phyloP scores from a whole-genome alignment of 2,888 invertebrate genomes.

The Aleiodes alternator region DNA sequence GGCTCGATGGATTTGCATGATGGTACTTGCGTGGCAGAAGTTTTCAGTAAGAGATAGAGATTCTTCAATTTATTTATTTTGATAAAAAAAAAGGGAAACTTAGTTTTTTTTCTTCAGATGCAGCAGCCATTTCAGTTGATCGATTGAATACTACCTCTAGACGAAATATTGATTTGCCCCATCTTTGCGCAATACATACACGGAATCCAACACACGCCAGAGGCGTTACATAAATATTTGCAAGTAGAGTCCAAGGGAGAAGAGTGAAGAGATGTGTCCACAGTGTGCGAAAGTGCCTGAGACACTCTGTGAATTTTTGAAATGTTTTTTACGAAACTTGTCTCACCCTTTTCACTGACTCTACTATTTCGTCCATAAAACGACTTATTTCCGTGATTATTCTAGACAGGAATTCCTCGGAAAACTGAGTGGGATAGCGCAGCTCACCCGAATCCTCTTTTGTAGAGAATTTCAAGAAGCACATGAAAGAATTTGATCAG shows the following conservation, averaged over 20 bases:
- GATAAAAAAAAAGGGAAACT: slow-evolving; percentile 34
- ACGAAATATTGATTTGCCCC: slow-evolving; percentile 36
- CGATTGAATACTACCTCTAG: slow-evolving; percentile 16
- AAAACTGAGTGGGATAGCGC: no score
- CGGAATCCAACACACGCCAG: not conserved
- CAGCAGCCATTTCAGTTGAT: slow-evolving; percentile 26
- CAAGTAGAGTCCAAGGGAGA: slow-evolving; percentile 7
- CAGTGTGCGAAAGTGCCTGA: slow-evolving; percentile 3
- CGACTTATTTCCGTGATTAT: no score
- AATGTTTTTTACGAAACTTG: not conserved
- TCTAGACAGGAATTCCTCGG: no score
- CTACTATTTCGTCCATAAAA: no score
- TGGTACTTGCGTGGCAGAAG: slow-evolving; percentile 32
- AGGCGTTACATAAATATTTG: slow-evolving; percentile 32
- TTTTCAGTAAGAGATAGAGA: slow-evolving; percentile 38
- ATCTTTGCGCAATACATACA: not conserved
- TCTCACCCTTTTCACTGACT: not conserved
- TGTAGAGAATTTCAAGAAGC: no score
- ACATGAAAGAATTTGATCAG: no score
- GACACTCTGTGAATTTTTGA: not conserved
- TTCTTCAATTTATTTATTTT: slow-evolving; percentile 33
- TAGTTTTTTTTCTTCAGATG: no score
- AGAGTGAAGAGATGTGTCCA: slow-evolving; percentile 26
- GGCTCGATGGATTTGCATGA: slow-evolving; percentile 48
- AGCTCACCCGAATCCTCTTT: no score